Evolutionary conservation across 2,888 invertebrate species (phyloP).

Genomic region (Epirrita christyi): DNA sequence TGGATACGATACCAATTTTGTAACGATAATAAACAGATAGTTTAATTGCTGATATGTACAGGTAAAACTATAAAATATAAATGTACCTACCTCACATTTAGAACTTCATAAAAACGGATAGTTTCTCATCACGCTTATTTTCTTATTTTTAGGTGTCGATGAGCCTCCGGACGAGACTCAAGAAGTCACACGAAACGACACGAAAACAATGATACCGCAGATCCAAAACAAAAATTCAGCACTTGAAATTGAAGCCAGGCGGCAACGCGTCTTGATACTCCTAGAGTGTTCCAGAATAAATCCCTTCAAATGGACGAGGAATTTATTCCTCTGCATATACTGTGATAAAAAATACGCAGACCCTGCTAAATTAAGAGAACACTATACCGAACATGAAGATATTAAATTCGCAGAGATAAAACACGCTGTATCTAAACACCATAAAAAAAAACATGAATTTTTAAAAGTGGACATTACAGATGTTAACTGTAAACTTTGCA

Average conservation of each 20-base stretch:
- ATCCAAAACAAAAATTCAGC: constrained; percentile 36
- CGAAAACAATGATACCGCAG: constrained; percentile 18
- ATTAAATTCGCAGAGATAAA: constrained; percentile 50
- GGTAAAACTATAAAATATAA: neutral
- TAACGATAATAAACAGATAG: too few relatives aligned
- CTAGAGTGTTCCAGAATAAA: constrained; percentile 67
- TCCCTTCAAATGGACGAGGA: constrained; percentile 74
- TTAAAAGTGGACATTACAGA: constrained; percentile 72
- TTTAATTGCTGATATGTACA: too few relatives aligned
- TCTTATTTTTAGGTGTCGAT: constrained; percentile 76
- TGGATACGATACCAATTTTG: too few relatives aligned
- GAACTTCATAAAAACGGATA: constrained; percentile 21
- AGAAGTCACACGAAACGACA: constrained; percentile 22
- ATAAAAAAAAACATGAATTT: constrained; percentile 62
- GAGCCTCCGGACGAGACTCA: constrained; percentile 38
- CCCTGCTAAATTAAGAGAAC: constrained; percentile 58
- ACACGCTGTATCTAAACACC: constrained; percentile 52
- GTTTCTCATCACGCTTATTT: constrained; percentile 56
- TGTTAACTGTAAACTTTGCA: constrained; percentile 63
- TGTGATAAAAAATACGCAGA: constrained; percentile 66
- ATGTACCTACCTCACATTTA: neutral
- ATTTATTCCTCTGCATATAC: constrained; percentile 69
- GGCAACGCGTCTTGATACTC: constrained; percentile 57
- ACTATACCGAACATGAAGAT: constrained; percentile 52
- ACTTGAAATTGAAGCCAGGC: constrained; percentile 58